phyloP scores from a whole-genome alignment of 2,888 invertebrate species.

The Byasa hedistus region DNA sequence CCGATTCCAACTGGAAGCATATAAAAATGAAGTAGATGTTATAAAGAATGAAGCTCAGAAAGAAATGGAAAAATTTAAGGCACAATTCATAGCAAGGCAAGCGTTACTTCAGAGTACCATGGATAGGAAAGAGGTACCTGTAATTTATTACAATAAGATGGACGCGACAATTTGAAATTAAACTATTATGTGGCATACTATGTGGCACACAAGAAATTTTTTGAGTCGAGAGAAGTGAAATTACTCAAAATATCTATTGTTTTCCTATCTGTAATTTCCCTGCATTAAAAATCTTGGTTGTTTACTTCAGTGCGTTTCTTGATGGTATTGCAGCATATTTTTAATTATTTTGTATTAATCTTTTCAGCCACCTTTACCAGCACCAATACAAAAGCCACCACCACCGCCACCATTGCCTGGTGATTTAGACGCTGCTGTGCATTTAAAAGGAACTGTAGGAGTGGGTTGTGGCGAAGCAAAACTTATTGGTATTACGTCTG shows the following conservation, averaged over 20 bases:
- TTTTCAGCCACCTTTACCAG: constrained; percentile 58
- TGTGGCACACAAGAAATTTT: no score
- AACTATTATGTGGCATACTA: no score
- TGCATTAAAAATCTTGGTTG: no score
- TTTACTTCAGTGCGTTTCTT: no score
- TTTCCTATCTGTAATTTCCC: no score
- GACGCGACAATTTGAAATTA: background rate
- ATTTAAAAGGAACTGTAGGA: constrained; percentile 51
- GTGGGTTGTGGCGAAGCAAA: constrained; percentile 80
- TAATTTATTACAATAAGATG: background rate
- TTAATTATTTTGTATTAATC: constrained; percentile 11
- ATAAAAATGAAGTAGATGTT: constrained; percentile 95
- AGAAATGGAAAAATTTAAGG: constrained; percentile 88
- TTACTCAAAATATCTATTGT: no score
- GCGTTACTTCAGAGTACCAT: constrained; percentile 67
- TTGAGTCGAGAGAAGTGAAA: no score
- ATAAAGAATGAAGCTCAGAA: constrained; percentile 89
- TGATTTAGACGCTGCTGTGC: constrained; percentile 49
- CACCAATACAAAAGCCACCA: constrained; percentile 57
- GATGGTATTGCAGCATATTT: background rate
- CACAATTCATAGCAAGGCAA: constrained; percentile 85
- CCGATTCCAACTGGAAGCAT: constrained; percentile 94
- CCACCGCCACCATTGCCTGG: constrained; percentile 67
- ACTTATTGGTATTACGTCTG: constrained; percentile 91
- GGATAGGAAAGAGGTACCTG: constrained; percentile 38